phyloP scores from a whole-genome alignment of 2,113 vertebrate genomes.

The Catharus bicknelli region DNA sequence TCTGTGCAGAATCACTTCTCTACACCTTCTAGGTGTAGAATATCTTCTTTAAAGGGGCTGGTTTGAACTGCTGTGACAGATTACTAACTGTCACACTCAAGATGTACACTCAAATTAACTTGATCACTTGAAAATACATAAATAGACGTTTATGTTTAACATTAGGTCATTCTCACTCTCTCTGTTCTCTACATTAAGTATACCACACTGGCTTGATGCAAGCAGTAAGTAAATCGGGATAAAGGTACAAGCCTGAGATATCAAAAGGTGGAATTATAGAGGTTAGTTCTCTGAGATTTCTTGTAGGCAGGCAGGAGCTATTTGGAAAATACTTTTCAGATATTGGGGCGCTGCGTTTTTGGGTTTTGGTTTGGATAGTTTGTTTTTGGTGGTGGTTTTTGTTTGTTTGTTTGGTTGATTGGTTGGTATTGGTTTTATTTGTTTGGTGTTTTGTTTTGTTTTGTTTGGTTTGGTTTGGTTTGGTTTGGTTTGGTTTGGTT shows the following conservation, averaged over 20 bases:
- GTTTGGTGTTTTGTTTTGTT: too few relatives aligned
- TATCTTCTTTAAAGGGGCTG: not conserved
- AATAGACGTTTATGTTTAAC: not conserved
- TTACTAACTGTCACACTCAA: not conserved
- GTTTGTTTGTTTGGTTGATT: not conserved
- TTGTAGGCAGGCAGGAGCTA: not conserved
- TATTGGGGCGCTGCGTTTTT: rapidly evolving
- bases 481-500: not conserved
- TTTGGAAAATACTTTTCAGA: not conserved
- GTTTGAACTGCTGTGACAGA: not conserved
- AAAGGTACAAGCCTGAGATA: not conserved
- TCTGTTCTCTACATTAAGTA: not conserved
- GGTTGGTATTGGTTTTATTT: not conserved
- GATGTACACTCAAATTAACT: not conserved
- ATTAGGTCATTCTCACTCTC: not conserved
- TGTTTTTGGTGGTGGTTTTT: too few relatives aligned
- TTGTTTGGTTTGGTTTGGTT: too few relatives aligned
- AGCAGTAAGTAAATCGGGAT: not conserved
- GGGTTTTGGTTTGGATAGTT: not conserved
- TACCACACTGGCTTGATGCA: not conserved
- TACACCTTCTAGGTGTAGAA: not conserved
- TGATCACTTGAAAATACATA: not conserved
- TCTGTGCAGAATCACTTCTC: not conserved
- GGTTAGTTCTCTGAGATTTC: not conserved
- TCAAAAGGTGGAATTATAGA: not conserved